Evolutionary conservation across 2,797 vertebrate species (phyloP).

Genomic region (Pangasius larnaudii): DNA sequence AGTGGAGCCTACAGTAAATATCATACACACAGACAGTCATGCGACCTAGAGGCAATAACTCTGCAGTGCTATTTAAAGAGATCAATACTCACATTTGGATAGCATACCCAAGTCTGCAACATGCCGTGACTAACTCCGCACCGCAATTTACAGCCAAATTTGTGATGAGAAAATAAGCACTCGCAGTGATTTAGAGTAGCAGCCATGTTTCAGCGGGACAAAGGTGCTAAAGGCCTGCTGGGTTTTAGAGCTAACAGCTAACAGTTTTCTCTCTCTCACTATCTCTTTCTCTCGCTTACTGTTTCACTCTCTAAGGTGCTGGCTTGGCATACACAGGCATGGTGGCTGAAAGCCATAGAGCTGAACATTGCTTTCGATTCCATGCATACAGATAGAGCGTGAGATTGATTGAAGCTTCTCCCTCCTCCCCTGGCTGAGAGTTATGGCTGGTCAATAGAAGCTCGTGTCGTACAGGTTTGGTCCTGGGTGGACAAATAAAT

Average conservation of each 20-base stretch:
- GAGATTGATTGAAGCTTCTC: constrained; percentile 52
- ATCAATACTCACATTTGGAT: constrained; percentile 47
- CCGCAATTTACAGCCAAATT: constrained; percentile 55
- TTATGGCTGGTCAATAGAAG: constrained; percentile 52
- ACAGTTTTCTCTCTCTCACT: constrained; percentile 51
- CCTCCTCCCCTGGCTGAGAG: constrained; percentile 21
- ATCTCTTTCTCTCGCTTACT: constrained; percentile 43
- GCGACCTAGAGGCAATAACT: constrained; percentile 58
- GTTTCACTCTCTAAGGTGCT: constrained; percentile 41
- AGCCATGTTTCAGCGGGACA: constrained; percentile 51
- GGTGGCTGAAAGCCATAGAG: constrained; percentile 62
- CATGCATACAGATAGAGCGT: constrained; percentile 36
- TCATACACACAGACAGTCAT: constrained; percentile 56
- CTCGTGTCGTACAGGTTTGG: constrained; percentile 47
- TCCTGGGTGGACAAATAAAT: constrained; percentile 57
- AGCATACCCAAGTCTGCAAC: constrained; percentile 20
- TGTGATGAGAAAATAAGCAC: constrained; percentile 53
- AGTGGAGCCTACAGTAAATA: constrained; percentile 54
- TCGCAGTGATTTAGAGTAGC: constrained; percentile 59
- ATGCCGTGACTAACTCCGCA: constrained; percentile 35
- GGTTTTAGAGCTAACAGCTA: constrained; percentile 59
- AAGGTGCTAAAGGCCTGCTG: constrained; percentile 57
- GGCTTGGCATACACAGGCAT: constrained; percentile 42
- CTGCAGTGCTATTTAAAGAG: constrained; percentile 59
- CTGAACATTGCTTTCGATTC: constrained; percentile 61